These are phyloP conservation scores for Paratrypauchen microcephalus DNA, from an alignment of 2,797 vertebrate genomes.

Conservation along the genomic window DNA sequence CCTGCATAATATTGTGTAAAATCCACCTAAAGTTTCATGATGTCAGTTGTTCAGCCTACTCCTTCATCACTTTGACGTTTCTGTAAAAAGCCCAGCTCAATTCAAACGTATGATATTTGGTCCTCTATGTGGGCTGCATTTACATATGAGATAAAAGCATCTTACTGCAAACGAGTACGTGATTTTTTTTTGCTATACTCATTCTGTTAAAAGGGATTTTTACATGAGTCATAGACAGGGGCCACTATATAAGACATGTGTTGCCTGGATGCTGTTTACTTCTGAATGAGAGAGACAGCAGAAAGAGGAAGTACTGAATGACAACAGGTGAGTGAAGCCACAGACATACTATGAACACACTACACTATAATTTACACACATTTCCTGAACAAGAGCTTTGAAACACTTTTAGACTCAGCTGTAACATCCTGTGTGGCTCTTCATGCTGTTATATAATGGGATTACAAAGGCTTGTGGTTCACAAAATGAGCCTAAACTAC, in stretches of 20 bases:
- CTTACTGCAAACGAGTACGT: conserved; percentile 29
- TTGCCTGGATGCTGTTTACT: conserved; percentile 38
- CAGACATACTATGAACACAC: conserved; percentile 27
- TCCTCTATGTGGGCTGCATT: conserved; percentile 58
- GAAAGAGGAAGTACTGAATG: conserved; percentile 51
- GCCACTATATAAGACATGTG: conserved; percentile 57
- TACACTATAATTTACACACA: not conserved
- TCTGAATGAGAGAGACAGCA: conserved; percentile 25
- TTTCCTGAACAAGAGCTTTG: conserved; percentile 38
- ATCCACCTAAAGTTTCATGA: not conserved
- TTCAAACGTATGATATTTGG: conserved; percentile 17
- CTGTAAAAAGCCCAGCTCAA: conserved; percentile 23
- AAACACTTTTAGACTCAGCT: conserved; percentile 29
- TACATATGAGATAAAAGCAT: conserved; percentile 44
- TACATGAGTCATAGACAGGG: conserved; percentile 58
- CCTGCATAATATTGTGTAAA: conserved; percentile 5
- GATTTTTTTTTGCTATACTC: conserved; percentile 49
- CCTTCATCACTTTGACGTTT: conserved; percentile 10
- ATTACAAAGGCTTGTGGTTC: not conserved
- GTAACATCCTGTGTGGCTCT: conserved; percentile 43
- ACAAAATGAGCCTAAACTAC: not conserved
- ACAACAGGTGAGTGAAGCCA: conserved; percentile 59
- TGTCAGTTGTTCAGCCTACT: conserved; percentile 12
- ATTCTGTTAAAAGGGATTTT: conserved; percentile 56
- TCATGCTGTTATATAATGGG: not conserved